Conservation (phyloP, 2,113 vertebrate genomes). For the Hippotragus niger region DNA sequence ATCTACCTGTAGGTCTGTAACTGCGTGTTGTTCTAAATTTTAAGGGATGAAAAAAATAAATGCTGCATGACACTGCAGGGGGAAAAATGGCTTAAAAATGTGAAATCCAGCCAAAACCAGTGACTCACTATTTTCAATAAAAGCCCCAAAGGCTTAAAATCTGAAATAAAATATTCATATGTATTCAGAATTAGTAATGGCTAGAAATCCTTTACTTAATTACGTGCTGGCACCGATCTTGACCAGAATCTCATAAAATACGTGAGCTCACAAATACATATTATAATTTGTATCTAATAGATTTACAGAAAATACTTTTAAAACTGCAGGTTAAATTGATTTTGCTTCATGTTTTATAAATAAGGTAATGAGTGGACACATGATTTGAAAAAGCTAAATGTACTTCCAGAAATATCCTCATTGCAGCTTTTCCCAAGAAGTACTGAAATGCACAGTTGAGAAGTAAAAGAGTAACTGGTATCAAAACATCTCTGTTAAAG, state of each 20-base stretch:
- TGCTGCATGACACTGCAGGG: neutral
- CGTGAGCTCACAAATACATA: neutral
- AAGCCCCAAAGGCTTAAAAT: conserved; percentile 14
- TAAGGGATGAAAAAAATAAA: neutral
- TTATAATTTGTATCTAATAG: neutral
- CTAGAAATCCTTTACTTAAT: neutral
- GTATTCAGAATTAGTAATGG: neutral
- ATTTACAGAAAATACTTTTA: neutral
- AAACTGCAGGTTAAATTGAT: neutral
- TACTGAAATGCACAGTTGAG: neutral
- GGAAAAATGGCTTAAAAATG: neutral
- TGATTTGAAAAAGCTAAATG: conserved; percentile 23
- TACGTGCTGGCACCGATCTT: neutral
- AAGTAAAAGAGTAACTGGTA: neutral
- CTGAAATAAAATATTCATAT: conserved; percentile 24
- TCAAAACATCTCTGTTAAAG: neutral
- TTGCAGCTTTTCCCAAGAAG: neutral
- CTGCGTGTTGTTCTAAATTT: neutral
- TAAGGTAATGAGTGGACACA: neutral
- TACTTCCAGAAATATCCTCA: neutral
- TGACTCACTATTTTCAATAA: conserved; percentile 1
- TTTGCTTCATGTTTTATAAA: neutral
- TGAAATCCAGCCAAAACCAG: neutral
- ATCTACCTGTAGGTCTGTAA: neutral
- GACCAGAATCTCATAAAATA: neutral